Evolutionary conservation across 2,797 vertebrate species (phyloP).

Genomic region (Merluccius polli): DNA sequence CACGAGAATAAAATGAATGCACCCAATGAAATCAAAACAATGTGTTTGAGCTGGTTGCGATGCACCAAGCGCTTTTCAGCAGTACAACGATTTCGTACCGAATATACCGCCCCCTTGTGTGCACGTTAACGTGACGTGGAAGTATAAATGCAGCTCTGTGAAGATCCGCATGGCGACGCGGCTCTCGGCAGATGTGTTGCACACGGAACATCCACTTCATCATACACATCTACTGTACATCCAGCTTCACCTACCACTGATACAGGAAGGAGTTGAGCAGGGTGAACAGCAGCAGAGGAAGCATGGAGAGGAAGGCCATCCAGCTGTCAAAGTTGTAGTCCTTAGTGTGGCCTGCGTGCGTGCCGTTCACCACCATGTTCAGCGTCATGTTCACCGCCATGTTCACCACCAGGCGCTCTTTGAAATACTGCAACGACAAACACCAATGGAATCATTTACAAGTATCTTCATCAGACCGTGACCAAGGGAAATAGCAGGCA

Average conservation of each 20-base stretch:
- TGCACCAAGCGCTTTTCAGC: neutral
- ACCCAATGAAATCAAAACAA: neutral
- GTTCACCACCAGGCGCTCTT: conserved; percentile 52
- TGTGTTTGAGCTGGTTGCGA: neutral
- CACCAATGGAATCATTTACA: neutral
- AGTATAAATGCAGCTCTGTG: too few relatives aligned
- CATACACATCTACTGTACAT: too few relatives aligned
- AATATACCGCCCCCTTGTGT: neutral
- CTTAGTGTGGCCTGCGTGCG: conserved; percentile 26
- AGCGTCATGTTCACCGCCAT: conserved; percentile 47
- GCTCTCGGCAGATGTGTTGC: too few relatives aligned
- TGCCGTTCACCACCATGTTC: conserved; percentile 55
- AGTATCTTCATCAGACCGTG: neutral
- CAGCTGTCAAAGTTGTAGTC: conserved; percentile 87
- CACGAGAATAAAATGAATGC: neutral
- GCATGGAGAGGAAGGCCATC: conserved; percentile 87
- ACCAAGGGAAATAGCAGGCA: neutral
- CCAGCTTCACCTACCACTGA: conserved; percentile 66
- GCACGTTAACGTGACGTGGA: neutral
- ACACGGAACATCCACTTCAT: too few relatives aligned
- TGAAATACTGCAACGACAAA: conserved; percentile 77
- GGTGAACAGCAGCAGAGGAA: conserved; percentile 86
- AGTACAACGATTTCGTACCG: too few relatives aligned
- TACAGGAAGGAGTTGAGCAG: conserved; percentile 89
- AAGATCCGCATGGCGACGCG: too few relatives aligned